Conservation (phyloP, 2,113 vertebrate species). For the Cephalopholis sonnerati region DNA sequence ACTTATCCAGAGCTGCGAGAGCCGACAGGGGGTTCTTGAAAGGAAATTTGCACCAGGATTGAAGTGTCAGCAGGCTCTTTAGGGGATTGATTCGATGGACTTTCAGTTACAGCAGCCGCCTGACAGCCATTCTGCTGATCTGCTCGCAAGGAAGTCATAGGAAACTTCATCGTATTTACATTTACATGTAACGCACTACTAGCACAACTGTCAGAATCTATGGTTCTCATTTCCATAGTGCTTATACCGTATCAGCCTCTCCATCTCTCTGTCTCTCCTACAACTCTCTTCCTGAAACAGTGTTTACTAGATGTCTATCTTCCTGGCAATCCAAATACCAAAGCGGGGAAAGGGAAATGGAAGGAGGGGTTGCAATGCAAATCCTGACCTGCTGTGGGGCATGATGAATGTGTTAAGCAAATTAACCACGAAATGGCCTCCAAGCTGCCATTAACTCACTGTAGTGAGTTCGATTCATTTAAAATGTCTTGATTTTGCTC, state of each 20-base stretch:
- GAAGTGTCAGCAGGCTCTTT: background rate
- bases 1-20: background rate
- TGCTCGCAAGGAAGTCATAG: background rate
- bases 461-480: background rate
- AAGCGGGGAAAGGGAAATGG: slow-evolving; percentile 64
- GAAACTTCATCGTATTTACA: background rate
- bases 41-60: background rate
- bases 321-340: slow-evolving; percentile 64
- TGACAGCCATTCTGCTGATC: background rate
- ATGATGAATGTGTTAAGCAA: slow-evolving; percentile 73
- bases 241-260: background rate
- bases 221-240: background rate
- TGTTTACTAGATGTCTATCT: slow-evolving; percentile 76
- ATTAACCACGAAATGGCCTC: slow-evolving; percentile 49
- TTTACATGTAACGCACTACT: background rate
- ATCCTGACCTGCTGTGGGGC: slow-evolving; percentile 60
- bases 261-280: slow-evolving; percentile 41
- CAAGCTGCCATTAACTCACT: background rate
- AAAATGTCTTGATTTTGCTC: background rate
- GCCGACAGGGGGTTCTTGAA: background rate
- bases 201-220: background rate
- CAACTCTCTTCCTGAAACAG: slow-evolving; percentile 67
- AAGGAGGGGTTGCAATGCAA: slow-evolving; percentile 77
- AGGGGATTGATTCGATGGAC: background rate
- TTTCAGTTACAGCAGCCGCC: background rate